A percentile compares a stretch with the other conserved stretches of the same genome.
phyloP scores from a whole-genome alignment of 2,888 invertebrate species.

The Erebia palarica region DNA sequence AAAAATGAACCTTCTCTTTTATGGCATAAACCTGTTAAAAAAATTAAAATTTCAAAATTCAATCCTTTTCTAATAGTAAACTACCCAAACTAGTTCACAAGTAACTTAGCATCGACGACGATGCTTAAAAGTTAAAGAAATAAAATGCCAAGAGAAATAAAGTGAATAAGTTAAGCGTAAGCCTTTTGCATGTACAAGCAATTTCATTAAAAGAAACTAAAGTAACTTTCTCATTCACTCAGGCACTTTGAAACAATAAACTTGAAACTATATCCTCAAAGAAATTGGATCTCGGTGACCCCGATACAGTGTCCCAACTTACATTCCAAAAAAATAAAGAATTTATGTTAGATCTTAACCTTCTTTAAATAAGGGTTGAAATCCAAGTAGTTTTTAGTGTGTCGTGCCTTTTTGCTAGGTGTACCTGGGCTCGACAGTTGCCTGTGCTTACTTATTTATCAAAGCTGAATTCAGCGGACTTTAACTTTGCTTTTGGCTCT shows the following conservation, averaged over 20 bases:
- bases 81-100: neutral
- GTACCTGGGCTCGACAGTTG: conserved; percentile 13
- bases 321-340: neutral
- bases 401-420: conserved; percentile 7
- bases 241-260: conserved; percentile 36
- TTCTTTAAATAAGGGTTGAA: conserved; percentile 15
- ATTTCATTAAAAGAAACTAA: conserved; percentile 38
- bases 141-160: conserved; percentile 12
- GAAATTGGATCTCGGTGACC: conserved; percentile 33
- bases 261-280: conserved; percentile 35
- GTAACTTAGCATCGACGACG: neutral
- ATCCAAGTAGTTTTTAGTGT: neutral
- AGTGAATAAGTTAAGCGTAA: conserved; percentile 28
- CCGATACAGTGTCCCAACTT: conserved; percentile 13
- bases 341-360: conserved; percentile 9
- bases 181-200: conserved; percentile 33
- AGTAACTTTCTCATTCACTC: conserved; percentile 28
- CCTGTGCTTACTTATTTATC: conserved; percentile 27
- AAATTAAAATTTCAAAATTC: neutral
- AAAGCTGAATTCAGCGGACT: conserved; percentile 28
- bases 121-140: conserved; percentile 6
- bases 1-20: no score
- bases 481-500: conserved; percentile 23
- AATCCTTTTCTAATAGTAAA: neutral
- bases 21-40: no score